phyloP scores from a whole-genome alignment of 2,888 invertebrate species.

The Apeira syringaria region DNA sequence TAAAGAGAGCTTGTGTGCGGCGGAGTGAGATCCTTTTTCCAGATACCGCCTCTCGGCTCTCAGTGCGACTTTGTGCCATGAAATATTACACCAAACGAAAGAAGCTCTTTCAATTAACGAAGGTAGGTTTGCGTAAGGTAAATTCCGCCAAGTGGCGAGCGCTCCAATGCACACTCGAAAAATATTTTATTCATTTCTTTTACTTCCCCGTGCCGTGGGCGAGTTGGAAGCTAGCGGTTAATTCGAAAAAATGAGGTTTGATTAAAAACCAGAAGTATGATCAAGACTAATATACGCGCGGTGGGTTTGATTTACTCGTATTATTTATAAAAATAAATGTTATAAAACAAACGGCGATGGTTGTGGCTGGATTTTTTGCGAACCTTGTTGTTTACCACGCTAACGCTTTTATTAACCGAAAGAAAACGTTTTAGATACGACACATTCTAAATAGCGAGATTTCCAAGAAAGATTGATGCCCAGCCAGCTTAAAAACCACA shows the following conservation, averaged over 20 bases:
- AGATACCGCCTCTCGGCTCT: constrained; percentile 39
- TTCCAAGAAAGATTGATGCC: too few species aligned
- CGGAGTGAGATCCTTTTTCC: constrained; percentile 57
- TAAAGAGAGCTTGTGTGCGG: constrained; percentile 54
- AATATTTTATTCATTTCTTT: constrained; percentile 46
- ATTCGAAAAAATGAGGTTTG: constrained; percentile 12
- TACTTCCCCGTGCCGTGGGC: constrained; percentile 17
- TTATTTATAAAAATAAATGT: too few species aligned
- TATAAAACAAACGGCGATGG: too few species aligned
- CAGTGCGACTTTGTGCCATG: constrained; percentile 57
- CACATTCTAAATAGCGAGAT: too few species aligned
- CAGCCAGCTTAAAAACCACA: too few species aligned
- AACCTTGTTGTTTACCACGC: too few species aligned
- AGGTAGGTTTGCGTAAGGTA: constrained; percentile 74
- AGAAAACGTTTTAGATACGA: too few species aligned
- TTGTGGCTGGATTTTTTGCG: too few species aligned
- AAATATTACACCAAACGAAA: constrained; percentile 78
- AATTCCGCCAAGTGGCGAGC: constrained; percentile 63
- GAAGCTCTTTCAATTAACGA: constrained; percentile 79
- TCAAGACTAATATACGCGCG: too few species aligned
- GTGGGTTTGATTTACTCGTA: too few species aligned
- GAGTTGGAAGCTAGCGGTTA: constrained; percentile 11
- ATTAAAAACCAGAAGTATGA: constrained; percentile 8
- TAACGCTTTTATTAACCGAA: too few species aligned
- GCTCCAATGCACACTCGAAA: constrained; percentile 48